phyloP scores from a whole-genome alignment of 2,888 invertebrate species.

The Lumbricus terrestris region DNA sequence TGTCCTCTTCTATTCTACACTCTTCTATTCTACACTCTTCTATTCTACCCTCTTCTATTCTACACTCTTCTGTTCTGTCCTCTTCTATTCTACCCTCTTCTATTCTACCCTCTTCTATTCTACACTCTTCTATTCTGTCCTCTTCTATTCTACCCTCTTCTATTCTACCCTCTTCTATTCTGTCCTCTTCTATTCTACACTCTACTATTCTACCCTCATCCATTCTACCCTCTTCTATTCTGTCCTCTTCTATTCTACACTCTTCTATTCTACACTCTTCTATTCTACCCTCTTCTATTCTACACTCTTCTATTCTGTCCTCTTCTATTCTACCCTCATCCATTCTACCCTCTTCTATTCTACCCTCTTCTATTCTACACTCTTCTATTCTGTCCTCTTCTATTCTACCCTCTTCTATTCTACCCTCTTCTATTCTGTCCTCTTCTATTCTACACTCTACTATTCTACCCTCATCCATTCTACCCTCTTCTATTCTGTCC shows the following conservation, averaged over 20 bases:
- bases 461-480: too few species aligned
- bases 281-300: neutral
- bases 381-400: neutral
- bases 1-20: too few species aligned
- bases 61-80: neutral
- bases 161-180: neutral
- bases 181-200: too few species aligned
- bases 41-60: neutral
- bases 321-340: too few species aligned
- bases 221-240: neutral
- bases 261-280: too few species aligned
- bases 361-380: neutral
- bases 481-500: neutral
- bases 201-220: too few species aligned
- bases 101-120: neutral
- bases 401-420: neutral
- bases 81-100: neutral
- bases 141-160: neutral
- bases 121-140: neutral
- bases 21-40: too few species aligned
- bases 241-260: too few species aligned
- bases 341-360: too few species aligned
- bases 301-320: neutral
- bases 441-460: too few species aligned
- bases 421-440: neutral